phyloP scores from a whole-genome alignment of 1,140 invertebrate genomes.

The Orussus abietinus region DNA sequence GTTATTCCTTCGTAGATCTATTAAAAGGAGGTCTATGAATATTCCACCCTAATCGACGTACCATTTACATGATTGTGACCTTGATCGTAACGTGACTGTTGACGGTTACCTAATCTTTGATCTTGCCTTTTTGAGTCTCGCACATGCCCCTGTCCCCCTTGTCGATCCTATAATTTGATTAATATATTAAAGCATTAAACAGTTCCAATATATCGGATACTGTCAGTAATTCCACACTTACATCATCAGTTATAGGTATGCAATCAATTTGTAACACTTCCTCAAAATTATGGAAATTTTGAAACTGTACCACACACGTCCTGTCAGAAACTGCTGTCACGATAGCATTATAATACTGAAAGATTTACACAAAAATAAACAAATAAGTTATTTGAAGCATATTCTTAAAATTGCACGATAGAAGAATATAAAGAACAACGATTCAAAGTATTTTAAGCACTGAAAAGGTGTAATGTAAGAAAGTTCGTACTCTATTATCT shows the following conservation, averaged over 20 bases:
- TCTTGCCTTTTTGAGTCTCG: constrained; percentile 30
- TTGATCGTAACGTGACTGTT: constrained; percentile 38
- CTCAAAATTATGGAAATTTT: constrained; percentile 85
- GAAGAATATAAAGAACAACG: constrained; percentile 11
- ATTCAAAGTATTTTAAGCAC: constrained; percentile 3
- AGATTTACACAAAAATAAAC: constrained; percentile 34
- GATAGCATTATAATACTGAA: constrained; percentile 80
- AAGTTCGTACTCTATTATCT: constrained; percentile 71
- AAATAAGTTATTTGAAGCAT: no score
- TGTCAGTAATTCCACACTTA: no score
- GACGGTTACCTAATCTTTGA: constrained; percentile 35
- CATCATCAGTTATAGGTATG: constrained; percentile 60
- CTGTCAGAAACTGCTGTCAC: constrained; percentile 73
- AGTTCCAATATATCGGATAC: constrained; percentile 4
- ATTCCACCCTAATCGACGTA: constrained; percentile 20
- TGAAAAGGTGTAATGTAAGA: constrained; percentile 6
- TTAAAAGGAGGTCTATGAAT: neutral
- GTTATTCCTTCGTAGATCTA: neutral
- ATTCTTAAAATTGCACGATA: constrained; percentile 6
- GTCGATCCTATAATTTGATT: constrained; percentile 22
- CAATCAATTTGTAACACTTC: constrained; percentile 79
- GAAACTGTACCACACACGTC: constrained; percentile 80
- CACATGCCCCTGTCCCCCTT: constrained; percentile 16
- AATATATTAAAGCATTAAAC: neutral
- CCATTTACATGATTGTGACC: constrained; percentile 39